Evolutionary conservation across 2,113 vertebrate genomes (phyloP), one percentile per base, ranked within the genome.

Genomic region (Cottus gobio): DNA sequence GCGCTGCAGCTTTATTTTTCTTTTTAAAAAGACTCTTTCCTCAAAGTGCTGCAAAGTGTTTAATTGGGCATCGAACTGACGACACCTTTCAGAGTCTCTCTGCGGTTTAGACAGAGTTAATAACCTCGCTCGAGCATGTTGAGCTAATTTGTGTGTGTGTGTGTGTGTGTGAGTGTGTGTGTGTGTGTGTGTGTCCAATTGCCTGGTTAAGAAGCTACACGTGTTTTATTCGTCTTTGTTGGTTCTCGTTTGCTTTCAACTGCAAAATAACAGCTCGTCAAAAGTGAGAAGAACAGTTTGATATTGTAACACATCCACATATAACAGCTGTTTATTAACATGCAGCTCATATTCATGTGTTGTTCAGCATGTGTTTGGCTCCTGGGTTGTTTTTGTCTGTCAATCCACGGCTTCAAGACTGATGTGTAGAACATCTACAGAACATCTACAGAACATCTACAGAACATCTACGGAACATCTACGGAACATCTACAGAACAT

Each of bases 121-220:
- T 57, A 28, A 65, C 30, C 37, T 34, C 20, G 24, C 54, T 48
- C 3, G 1, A 2, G n/a, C 26, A 56, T n/a, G 24, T 48, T 10
- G 8, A 54, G 42, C 18, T 71, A 28, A 70, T 71, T 56, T 48
- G 24, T 44, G 37, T 71, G 67, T 83, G 74, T 71, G 75, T 70
- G 42, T 61, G 70, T 61, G 58, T n/a, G 68, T 31, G 26, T 31
- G n/a, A 6, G 37, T 34, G 28, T 57, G 73, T 66, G 73, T 28
- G 42, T 46, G 34, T n/a, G 58, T 44, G 67, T 62, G 46, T n/a
- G 28, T 44, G 61, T 60, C n/a, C n/a, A n/a, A n/a, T n/a, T n/a
- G 30, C 50, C 69, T 48, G 64, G 69, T 80, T 70, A 30, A 70
- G 50, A 64, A 48, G 65, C 70, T 12, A 46, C 42, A 44, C 22